phyloP scores from a whole-genome alignment of 2,797 vertebrate genomes.

The Eulemur rubriventer region DNA sequence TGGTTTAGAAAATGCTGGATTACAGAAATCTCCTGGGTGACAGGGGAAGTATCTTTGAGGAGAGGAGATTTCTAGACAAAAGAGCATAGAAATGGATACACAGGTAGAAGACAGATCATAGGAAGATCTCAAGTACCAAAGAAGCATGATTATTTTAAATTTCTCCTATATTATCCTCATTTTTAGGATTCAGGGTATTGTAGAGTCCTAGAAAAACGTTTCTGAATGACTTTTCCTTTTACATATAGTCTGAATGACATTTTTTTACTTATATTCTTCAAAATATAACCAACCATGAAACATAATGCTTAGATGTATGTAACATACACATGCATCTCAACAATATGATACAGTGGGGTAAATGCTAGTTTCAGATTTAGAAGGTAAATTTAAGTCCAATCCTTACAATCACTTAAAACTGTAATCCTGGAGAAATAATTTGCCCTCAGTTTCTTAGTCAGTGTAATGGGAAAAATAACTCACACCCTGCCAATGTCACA shows the following conservation, averaged over 20 bases:
- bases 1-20: background rate
- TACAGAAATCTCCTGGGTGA: background rate
- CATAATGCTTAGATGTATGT: background rate
- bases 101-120: background rate
- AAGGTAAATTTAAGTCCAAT: conserved; percentile 9
- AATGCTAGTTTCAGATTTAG: conserved; percentile 17
- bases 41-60: background rate
- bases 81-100: background rate
- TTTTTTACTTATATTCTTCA: background rate
- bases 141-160: background rate
- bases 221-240: background rate
- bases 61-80: conserved; percentile 18
- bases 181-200: background rate
- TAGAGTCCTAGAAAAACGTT: background rate
- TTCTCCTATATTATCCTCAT: background rate
- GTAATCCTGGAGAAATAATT: background rate
- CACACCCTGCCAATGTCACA: background rate
- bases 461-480: background rate
- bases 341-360: background rate
- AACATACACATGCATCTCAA: background rate
- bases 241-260: background rate
- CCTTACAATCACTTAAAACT: background rate
- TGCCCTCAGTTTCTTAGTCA: background rate
- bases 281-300: background rate
- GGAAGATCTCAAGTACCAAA: background rate